A percentile compares a stretch with the other conserved stretches of the same genome.
Evolutionary conservation across 2,797 vertebrate species (phyloP).

Genomic region (Phalanger gymnotis): DNA sequence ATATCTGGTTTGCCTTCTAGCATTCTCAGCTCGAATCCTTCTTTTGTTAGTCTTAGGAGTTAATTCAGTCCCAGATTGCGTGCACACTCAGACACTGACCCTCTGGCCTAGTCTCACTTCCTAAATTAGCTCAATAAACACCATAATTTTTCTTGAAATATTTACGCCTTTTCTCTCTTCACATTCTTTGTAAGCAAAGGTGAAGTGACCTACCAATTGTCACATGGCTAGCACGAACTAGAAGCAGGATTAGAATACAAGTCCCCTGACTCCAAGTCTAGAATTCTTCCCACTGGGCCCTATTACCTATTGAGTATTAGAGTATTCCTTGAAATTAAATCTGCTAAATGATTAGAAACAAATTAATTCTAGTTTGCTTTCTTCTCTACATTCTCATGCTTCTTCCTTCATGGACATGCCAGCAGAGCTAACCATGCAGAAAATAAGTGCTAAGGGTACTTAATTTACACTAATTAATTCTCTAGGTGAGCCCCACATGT

Average conservation of each 20-base stretch:
- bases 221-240: background rate
- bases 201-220: background rate
- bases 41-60: no score
- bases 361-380: background rate
- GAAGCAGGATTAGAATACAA: background rate
- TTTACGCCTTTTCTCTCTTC: background rate
- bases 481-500: background rate
- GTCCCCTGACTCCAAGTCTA: background rate
- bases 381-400: background rate
- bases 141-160: background rate
- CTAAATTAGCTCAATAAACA: background rate
- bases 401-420: background rate
- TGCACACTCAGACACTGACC: background rate
- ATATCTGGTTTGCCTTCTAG: no score
- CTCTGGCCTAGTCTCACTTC: background rate
- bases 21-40: no score
- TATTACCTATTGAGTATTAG: background rate
- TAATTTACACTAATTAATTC: background rate
- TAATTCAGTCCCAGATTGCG: background rate
- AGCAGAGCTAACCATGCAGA: background rate
- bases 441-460: background rate
- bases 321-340: background rate
- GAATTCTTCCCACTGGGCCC: background rate
- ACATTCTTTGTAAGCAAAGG: background rate
- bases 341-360: background rate